phyloP scores from a whole-genome alignment of 1,140 invertebrate species.

The Ceratitis capitata region DNA sequence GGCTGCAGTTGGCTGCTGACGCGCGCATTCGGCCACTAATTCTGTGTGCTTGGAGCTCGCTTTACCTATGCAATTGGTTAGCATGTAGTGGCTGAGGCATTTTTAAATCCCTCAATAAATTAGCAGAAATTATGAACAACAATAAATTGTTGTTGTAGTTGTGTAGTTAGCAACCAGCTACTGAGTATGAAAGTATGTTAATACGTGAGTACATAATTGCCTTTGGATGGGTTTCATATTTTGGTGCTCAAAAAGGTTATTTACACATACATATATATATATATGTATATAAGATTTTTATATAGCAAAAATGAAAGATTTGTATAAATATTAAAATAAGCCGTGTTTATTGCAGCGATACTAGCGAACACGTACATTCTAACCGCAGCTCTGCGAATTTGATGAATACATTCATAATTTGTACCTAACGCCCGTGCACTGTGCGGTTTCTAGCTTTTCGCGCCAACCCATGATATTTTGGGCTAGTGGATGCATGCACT shows the following conservation, averaged over 20 bases:
- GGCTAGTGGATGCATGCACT: background rate
- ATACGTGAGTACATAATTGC: background rate
- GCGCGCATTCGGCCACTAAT: constrained; percentile 44
- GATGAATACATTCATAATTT: background rate
- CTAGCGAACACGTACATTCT: background rate
- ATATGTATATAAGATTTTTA: background rate
- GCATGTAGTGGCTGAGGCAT: constrained; percentile 57
- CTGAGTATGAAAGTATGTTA: background rate
- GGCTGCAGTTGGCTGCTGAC: background rate
- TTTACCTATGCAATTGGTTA: background rate
- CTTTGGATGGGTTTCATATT: background rate
- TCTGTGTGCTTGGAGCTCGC: constrained; percentile 44
- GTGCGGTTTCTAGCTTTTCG: background rate
- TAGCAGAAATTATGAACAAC: constrained; percentile 36
- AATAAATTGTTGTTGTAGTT: background rate
- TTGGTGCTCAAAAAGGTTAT: background rate
- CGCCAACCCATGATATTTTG: background rate
- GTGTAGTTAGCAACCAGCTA: background rate
- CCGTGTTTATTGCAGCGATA: background rate
- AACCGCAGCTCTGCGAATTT: background rate
- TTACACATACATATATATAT: background rate
- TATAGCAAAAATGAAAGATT: background rate
- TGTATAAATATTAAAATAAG: background rate
- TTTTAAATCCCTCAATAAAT: constrained; percentile 64
- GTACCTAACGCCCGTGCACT: background rate